Evolutionary conservation across 2,113 vertebrate genomes (phyloP), one percentile per base, ranked within the genome.

Genomic region (Ceratotherium simum): DNA sequence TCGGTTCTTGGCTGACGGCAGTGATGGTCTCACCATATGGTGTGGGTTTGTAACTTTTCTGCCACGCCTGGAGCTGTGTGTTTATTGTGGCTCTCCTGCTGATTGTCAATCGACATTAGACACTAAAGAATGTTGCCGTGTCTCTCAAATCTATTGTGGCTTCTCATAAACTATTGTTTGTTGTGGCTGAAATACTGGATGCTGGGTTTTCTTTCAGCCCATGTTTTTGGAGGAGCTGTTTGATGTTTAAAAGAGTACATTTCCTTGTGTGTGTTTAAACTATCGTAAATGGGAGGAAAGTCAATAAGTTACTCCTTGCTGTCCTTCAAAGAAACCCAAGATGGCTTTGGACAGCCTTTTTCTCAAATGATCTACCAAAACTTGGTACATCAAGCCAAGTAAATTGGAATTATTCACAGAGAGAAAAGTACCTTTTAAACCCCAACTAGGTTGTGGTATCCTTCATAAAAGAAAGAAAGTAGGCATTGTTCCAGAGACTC

Each of bases 91-190:
- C 93, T 95, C 76, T 64, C 67, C 85, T 85, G 31, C 85, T 93
- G 96, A 98, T 92, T 97, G 80, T 83, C 62, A 79, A 78, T 80
- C 97, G 95, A 97, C 95, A 0, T 92, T 73, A 97, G 88, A 93
- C 54, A 0, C n/a, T 73, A 70, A 96, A 96, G 98, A 98, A 98
- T 97, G 96, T 80, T 81, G 0, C 90, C n/a, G 17, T 0, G 73
- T 78, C 96, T 92, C 97, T 97, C 76, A 42, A 65, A 95, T 93
- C 91, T 1, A 10, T 88, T 94, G 96, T 96, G 96, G 97, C 90
- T 98, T 98, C 97, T 97, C 96, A 92, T 97, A 96, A 98, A 98
- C 94, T 79, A 18, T 60, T 95, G 95, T 98, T 98, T 98, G 98
- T 97, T 98, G 98, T 97, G 97, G 97, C 93, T 95, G 51, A 69